Evolutionary conservation across 2,113 vertebrate species (phyloP), one percentile per base, ranked within the genome.

Genomic region (Epinephelus fuscoguttatus): DNA sequence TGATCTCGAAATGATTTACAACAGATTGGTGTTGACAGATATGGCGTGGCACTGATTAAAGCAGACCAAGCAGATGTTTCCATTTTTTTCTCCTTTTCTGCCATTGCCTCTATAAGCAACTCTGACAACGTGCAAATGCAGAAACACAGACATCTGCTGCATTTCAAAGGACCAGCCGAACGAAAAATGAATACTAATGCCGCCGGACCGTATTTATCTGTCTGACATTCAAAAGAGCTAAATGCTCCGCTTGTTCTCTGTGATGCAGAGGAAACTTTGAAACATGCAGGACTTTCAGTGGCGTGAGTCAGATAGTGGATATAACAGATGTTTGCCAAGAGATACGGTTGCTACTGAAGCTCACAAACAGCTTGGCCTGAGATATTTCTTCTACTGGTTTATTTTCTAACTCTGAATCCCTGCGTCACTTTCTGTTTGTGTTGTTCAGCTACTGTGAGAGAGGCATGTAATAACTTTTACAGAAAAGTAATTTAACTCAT

Each of bases 91-190:
- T 13, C 0, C 3, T 81, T 81, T 88, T 75, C 72, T 61, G 50
- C 33, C 40, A 25, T 73, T 56, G 37, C 37, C 81, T 64, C 71
- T 73, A 37, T 37, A 71, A 93, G 81, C 74, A 47, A 80, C 80
- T 85, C 68, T 80, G 88, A 92, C 88, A 93, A 75, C 25, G 12
- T 73, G 85, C 86, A 90, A 91, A 90, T 59, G 74, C 79, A 90
- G 75, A 84, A 82, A 90, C 89, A 84, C 75, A 78, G 83, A 91
- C 93, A 92, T 93, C 86, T 94, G 90, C 77, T 83, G 77, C n/a
- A 27, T 93, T 89, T 91, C 81, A 92, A 89, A 87, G 37, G 55
- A 57, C 18, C 64, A 27, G 47, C 53, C 52, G 60, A 2, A 71
- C 33, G 6, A 64, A 79, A 60, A 75, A 71, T 81, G 86, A 92